These are phyloP conservation scores for Stenolophus ochropezus DNA, from an alignment of 2,888 invertebrate species.

Conservation along the genomic window DNA sequence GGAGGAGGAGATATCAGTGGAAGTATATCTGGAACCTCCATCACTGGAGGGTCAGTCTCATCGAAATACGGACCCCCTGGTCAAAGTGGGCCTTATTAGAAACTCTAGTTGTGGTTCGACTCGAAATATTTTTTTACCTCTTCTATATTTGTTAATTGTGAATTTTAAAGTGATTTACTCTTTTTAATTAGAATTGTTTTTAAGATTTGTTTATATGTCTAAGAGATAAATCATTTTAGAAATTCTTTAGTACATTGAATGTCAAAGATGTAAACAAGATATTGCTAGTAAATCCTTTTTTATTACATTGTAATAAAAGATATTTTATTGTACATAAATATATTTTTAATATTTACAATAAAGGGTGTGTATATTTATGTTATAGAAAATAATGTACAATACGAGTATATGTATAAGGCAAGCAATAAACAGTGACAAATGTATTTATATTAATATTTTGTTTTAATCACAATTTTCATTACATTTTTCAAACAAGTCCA, in stretches of 20 bases:
- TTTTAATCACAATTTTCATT: no score
- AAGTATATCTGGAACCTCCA: conserved; percentile 10
- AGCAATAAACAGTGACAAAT: neutral
- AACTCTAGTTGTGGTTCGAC: conserved; percentile 36
- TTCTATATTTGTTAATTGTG: neutral
- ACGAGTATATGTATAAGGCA: neutral
- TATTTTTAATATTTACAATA: neutral
- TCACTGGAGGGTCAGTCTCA: neutral
- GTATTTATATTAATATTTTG: neutral
- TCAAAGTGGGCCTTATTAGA: conserved; percentile 65
- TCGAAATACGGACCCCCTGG: conserved; percentile 63
- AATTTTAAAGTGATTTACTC: conserved; percentile 1
- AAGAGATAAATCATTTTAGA: conserved; percentile 6
- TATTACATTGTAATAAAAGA: neutral
- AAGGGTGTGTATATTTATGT: conserved; percentile 20
- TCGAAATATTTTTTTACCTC: neutral
- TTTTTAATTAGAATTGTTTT: no score
- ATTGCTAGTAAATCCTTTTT: neutral
- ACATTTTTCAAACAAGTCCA: no score
- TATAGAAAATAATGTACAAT: conserved; percentile 13
- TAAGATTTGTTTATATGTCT: neutral
- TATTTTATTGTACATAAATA: neutral
- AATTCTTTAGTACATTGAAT: neutral
- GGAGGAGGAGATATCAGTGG: neutral
- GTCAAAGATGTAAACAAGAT: neutral